A percentile compares a stretch with the other conserved stretches of the same genome.
phyloP scores from a whole-genome alignment of 1,140 invertebrate species.

The Notospermus geniculatus region DNA sequence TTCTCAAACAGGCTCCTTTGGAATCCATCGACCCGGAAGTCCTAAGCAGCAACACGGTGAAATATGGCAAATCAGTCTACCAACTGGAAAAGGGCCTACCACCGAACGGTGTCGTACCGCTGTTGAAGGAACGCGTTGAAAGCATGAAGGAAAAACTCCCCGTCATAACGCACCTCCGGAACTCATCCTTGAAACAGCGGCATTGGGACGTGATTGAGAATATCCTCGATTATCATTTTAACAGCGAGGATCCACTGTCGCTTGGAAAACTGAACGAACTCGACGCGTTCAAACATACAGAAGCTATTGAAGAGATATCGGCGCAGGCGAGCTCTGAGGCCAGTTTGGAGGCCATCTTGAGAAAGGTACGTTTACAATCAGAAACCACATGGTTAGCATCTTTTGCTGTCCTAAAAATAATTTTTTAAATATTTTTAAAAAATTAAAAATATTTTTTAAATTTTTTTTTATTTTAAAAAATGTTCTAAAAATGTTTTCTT shows the following conservation, averaged over 20 bases:
- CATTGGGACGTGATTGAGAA: slow-evolving; percentile 56
- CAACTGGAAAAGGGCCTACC: slow-evolving; percentile 72
- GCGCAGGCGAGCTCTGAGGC: slow-evolving; percentile 81
- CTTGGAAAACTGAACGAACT: slow-evolving; percentile 52
- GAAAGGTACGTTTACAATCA: slow-evolving; percentile 65
- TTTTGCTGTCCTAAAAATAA: too few species aligned
- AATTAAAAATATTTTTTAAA: too few species aligned
- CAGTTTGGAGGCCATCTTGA: slow-evolving; percentile 72
- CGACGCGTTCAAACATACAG: slow-evolving; percentile 67
- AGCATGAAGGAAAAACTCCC: slow-evolving; percentile 56
- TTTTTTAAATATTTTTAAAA: too few species aligned
- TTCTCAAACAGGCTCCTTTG: slow-evolving; percentile 57
- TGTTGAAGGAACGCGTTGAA: slow-evolving; percentile 54
- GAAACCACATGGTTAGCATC: too few species aligned
- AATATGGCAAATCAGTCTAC: slow-evolving; percentile 69
- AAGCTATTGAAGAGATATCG: slow-evolving; percentile 78
- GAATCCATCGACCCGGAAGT: slow-evolving; percentile 70
- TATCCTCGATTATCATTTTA: slow-evolving; percentile 46
- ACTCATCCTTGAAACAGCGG: slow-evolving; percentile 49
- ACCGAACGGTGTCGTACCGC: slow-evolving; percentile 52
- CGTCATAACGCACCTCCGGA: slow-evolving; percentile 54
- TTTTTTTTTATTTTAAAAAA: too few species aligned
- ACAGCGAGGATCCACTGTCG: slow-evolving; percentile 50
- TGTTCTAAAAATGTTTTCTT: too few species aligned
- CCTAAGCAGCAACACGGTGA: slow-evolving; percentile 65